These are phyloP conservation scores for Augiades crinisus DNA, from an alignment of 2,888 invertebrate genomes.

Conservation along the genomic window DNA sequence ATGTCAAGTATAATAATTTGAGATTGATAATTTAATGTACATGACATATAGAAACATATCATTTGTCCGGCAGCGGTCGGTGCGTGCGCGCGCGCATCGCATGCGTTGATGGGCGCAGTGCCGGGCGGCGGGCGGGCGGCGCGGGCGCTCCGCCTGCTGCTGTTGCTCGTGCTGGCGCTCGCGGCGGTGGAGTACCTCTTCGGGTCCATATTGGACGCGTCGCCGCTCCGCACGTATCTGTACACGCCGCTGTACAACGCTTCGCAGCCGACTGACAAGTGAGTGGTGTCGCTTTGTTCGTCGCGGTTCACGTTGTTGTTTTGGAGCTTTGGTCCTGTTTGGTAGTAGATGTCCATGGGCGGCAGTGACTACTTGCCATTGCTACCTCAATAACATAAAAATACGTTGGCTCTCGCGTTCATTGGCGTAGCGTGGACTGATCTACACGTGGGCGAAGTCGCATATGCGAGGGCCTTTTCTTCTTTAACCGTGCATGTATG, in stretches of 20 bases:
- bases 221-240: conserved; percentile 68
- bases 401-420: no score
- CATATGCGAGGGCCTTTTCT: no score
- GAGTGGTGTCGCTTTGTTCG: conserved; percentile 20
- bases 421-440: no score
- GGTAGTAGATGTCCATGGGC: no score
- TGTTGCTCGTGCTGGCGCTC: conserved; percentile 82
- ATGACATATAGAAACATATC: neutral
- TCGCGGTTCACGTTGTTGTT: no score
- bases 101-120: conserved; percentile 73
- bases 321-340: no score
- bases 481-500: no score
- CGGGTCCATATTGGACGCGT: conserved; percentile 83
- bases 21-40: no score
- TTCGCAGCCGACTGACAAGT: conserved; percentile 62
- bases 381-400: no score
- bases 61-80: conserved; percentile 42
- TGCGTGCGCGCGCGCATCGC: conserved; percentile 43
- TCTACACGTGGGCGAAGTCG: no score
- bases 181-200: conserved; percentile 86
- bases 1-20: no score
- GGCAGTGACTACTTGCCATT: no score
- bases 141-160: conserved; percentile 73
- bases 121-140: conserved; percentile 72
- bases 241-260: conserved; percentile 73